Base-by-base conservation (phyloP, 2,797 vertebrate species). In the Phataginus tetradactyla region DNA sequence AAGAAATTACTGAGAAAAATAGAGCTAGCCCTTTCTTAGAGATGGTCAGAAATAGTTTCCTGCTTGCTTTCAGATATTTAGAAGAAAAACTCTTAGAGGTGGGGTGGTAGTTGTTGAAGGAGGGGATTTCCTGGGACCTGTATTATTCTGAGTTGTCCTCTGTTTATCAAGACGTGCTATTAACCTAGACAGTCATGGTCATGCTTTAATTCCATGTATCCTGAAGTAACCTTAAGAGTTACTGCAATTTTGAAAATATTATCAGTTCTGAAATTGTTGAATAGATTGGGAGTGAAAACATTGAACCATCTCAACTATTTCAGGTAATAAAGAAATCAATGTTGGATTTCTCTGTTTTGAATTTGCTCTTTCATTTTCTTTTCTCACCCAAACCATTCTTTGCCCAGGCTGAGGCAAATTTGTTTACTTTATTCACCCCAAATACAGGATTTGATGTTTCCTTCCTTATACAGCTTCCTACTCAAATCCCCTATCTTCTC, bases 401-500 rank as follows among this genome's bases (percentile, higher is more conserved):
- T 72, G 8, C 57, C 29, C 59, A 88, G 69, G 59, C 49, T 71
- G 37, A 78, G 18, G 64, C 55, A 96, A 92, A 87, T 80, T 32
- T 11, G 0, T 81, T 89, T 79, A 51, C 64, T 97, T 97, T 92
- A 86, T 95, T 94, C 91, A 93, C 68, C 88, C 29, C 53, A 63
- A 90, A 91, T 78, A 87, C n/a, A 74, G 80, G 21, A 78, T 45
- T 92, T 89, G 95, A 91, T 89, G 74, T 97, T 96, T 97, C 96
- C 95, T 98, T 98, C 94, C 92, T 81, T 66, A 34, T 95, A 94
- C 90, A 97, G 92, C 96, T 98, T 97, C 95, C 91, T 88, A 72
- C 72, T 95, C 66, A 89, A 89, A 93, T 91, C 72, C 69, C 69
- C 27, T 74, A 45, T 90, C 90, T 91, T 97, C 90, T 79, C 74